Evolutionary conservation across 35 echinoderm and acorn worm species (phyloP).

Genomic region (Patiria miniata): DNA sequence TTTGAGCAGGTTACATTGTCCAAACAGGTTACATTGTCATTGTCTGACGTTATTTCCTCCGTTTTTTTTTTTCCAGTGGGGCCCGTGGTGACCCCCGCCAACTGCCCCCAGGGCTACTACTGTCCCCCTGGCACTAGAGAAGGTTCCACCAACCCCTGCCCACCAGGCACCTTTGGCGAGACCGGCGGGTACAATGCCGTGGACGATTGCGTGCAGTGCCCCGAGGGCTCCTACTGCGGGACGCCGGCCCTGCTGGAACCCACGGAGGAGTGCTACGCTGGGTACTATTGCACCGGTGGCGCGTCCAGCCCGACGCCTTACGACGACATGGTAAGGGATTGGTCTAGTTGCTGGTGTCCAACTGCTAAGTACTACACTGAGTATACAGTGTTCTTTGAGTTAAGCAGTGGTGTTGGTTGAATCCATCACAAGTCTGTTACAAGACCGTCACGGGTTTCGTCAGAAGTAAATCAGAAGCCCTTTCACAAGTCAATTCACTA

Average conservation of each 20-base stretch:
- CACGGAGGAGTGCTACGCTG: constrained; percentile 90
- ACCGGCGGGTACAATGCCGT: constrained; percentile 44
- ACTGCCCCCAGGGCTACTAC: constrained; percentile 91
- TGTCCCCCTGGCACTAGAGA: constrained; percentile 79
- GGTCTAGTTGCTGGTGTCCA: neutral
- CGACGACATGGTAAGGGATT: constrained; percentile 83
- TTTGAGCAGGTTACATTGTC: too few species aligned
- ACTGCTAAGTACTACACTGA: neutral
- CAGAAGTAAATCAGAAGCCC: too few species aligned
- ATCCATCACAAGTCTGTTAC: too few species aligned
- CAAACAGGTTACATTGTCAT: too few species aligned
- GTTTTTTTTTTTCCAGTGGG: constrained; percentile 45
- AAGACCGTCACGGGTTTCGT: too few species aligned
- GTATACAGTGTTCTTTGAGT: neutral
- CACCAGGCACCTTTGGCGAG: constrained; percentile 81
- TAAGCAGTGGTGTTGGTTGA: too few species aligned
- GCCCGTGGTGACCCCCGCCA: constrained; percentile 59
- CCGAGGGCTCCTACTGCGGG: constrained; percentile 85
- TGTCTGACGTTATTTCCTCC: too few species aligned
- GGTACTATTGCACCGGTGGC: constrained; percentile 89
- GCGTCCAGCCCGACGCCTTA: constrained; percentile 82
- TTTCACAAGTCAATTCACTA: too few species aligned
- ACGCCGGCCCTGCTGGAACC: constrained; percentile 66
- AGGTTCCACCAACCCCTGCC: constrained; percentile 71
- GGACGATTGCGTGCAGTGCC: constrained; percentile 77